A percentile compares a stretch with the other conserved stretches of the same genome.
Conservation (phyloP, 2,797 vertebrate species). For the Tauraco hartlaubi region DNA sequence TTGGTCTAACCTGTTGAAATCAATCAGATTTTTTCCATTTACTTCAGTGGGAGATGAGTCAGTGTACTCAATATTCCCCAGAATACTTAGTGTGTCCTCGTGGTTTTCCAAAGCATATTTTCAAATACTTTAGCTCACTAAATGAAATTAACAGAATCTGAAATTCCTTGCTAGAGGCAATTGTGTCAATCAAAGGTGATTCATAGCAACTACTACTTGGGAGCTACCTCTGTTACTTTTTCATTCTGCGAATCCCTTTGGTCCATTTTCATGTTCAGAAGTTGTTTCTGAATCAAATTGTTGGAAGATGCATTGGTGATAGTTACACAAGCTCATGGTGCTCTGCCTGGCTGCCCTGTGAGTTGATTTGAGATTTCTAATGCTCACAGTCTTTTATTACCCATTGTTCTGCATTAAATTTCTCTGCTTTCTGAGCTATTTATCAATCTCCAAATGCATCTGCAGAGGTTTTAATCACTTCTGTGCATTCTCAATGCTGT, state of each 20-base stretch:
- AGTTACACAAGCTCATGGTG: neutral
- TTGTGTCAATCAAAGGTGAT: neutral
- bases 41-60: constrained; percentile 1
- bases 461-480: neutral
- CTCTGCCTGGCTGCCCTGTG: neutral
- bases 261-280: neutral
- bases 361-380: neutral
- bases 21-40: neutral
- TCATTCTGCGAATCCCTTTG: neutral
- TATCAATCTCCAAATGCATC: neutral
- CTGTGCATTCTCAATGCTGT: neutral
- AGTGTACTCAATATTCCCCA: neutral
- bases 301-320: neutral
- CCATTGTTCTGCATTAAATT: neutral
- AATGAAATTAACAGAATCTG: constrained; percentile 28
- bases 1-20: neutral
- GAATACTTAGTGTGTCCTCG: neutral
- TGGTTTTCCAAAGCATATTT: constrained; percentile 13
- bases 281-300: neutral
- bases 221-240: neutral
- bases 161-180: neutral
- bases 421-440: neutral
- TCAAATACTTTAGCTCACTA: neutral
- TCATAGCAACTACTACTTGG: neutral
- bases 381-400: neutral